phyloP scores from a whole-genome alignment of 37 sponge, comb jelly and placozoan genomes.

The Cliona cf. orientalis region DNA sequence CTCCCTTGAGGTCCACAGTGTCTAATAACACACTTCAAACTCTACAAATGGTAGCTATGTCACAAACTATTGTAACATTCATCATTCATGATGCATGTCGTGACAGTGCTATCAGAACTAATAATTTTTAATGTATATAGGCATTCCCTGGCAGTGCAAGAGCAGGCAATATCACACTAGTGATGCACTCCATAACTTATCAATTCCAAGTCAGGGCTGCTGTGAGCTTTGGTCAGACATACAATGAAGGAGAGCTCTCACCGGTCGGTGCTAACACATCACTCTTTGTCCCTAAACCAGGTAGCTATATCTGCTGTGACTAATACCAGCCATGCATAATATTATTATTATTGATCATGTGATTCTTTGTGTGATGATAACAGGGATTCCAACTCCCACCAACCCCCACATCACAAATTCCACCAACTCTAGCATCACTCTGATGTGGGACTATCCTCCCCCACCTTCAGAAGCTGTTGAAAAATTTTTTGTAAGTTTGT shows the following conservation, averaged over 20 bases:
- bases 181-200: background rate
- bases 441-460: slow-evolving; percentile 5
- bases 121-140: background rate
- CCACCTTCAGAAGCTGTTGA: background rate
- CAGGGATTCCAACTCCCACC: slow-evolving; percentile 10
- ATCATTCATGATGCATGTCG: too few species aligned
- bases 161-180: slow-evolving; percentile 11
- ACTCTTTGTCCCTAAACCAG: slow-evolving; percentile 33
- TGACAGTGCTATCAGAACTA: too few species aligned
- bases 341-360: too few species aligned
- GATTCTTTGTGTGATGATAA: too few species aligned
- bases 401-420: background rate
- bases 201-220: slow-evolving; percentile 37
- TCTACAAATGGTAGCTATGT: too few species aligned
- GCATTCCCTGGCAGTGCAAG: slow-evolving; percentile 3
- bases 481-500: slow-evolving; percentile 1
- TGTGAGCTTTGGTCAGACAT: background rate
- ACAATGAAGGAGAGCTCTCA: slow-evolving; percentile 33
- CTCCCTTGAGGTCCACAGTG: slow-evolving; percentile 3
- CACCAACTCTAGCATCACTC: slow-evolving; percentile 5
- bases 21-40: background rate
- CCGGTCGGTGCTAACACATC: background rate
- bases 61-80: too few species aligned
- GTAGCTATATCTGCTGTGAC: too few species aligned
- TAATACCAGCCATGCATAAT: too few species aligned